phyloP scores from a whole-genome alignment of 1,140 invertebrate genomes.

The Gonioctena quinquepunctata region DNA sequence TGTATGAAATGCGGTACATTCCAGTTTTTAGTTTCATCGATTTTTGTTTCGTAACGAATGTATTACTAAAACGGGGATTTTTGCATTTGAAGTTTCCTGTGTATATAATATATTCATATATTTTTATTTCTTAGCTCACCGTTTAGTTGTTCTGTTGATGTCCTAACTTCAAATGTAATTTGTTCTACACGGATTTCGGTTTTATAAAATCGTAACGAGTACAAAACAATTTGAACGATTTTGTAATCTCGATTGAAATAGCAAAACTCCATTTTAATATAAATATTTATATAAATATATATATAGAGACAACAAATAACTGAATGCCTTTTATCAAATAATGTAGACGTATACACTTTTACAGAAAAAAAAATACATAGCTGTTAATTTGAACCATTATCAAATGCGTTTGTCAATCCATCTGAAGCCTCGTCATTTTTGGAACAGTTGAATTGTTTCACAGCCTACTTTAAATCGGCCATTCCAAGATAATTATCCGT shows the following conservation, averaged over 20 bases:
- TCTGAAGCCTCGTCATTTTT: background rate
- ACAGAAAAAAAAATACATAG: constrained; percentile 51
- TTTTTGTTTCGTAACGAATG: constrained; percentile 10
- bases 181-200: constrained; percentile 21
- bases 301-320: constrained; percentile 53
- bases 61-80: constrained; percentile 18
- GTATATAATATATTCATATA: constrained; percentile 12
- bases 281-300: constrained; percentile 52
- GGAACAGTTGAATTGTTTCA: no score
- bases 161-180: constrained; percentile 32
- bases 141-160: constrained; percentile 23
- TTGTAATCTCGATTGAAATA: constrained; percentile 41
- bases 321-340: constrained; percentile 55
- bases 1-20: constrained; percentile 34
- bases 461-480: no score
- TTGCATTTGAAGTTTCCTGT: constrained; percentile 31
- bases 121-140: constrained; percentile 21
- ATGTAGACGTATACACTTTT: constrained; percentile 56
- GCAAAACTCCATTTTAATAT: constrained; percentile 39
- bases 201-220: constrained; percentile 45
- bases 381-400: constrained; percentile 45
- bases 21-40: constrained; percentile 31
- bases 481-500: no score
- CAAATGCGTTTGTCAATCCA: background rate
- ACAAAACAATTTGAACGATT: constrained; percentile 39